A percentile compares a stretch with the other conserved stretches of the same genome.
phyloP scores from a whole-genome alignment of 2,888 invertebrate species.

The Perizoma affinitatum region DNA sequence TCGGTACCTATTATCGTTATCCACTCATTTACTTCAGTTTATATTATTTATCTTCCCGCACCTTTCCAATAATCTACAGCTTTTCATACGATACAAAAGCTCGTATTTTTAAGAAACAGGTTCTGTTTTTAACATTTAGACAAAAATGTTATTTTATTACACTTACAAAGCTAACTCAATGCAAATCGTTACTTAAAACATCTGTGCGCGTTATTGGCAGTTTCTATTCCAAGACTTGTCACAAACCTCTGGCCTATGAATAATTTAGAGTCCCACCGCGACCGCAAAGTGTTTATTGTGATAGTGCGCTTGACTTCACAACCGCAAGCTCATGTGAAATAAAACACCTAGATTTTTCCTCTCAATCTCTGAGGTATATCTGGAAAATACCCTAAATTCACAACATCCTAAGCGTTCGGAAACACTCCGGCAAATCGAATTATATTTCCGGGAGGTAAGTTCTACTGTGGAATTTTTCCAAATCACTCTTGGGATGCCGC shows the following conservation, averaged over 20 bases:
- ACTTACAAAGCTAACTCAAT: slow-evolving; percentile 6
- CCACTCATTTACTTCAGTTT: no score
- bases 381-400: slow-evolving; percentile 38
- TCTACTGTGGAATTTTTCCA: slow-evolving; percentile 51
- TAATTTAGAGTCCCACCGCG: slow-evolving; percentile 67
- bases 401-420: slow-evolving; percentile 56
- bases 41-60: no score
- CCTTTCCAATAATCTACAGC: no score
- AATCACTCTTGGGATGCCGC: slow-evolving; percentile 53
- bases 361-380: slow-evolving; percentile 70
- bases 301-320: slow-evolving; percentile 69
- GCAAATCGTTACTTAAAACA: slow-evolving; percentile 19
- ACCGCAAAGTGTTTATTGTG: slow-evolving; percentile 78
- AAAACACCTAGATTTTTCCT: slow-evolving; percentile 81
- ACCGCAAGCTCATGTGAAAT: slow-evolving; percentile 75
- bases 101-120: no score
- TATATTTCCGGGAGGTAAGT: slow-evolving; percentile 59
- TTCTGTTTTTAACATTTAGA: no score
- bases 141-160: no score
- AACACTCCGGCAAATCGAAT: slow-evolving; percentile 55
- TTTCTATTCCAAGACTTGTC: slow-evolving; percentile 63
- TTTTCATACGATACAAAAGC: no score
- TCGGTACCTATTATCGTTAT: no score
- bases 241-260: slow-evolving; percentile 69
- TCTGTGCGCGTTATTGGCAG: slow-evolving; percentile 46